Conservation (phyloP, 1,140 invertebrate genomes). For the Adelges cooleyi region DNA sequence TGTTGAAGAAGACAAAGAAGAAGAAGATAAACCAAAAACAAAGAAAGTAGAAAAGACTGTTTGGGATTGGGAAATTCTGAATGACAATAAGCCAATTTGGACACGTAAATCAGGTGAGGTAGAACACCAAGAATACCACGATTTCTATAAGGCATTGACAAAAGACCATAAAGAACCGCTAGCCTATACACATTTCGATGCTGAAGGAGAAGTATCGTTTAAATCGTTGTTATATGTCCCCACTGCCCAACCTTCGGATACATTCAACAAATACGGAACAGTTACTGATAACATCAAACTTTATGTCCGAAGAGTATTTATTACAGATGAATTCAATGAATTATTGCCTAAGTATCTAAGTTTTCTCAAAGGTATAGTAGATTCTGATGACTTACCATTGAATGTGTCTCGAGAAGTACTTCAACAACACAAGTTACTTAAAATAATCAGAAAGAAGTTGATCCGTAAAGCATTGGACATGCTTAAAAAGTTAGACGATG, state of each 20-base stretch:
- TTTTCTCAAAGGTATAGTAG: constrained; percentile 92
- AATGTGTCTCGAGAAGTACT: constrained; percentile 97
- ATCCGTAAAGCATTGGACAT: constrained; percentile 95
- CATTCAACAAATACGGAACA: constrained; percentile 90
- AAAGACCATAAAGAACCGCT: constrained; percentile 82
- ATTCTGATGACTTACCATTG: constrained; percentile 97
- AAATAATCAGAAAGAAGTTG: constrained; percentile 98
- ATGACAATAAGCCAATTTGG: constrained; percentile 96
- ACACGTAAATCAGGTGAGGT: constrained; percentile 82
- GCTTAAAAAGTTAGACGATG: constrained; percentile 91
- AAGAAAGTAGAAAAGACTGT: constrained; percentile 92
- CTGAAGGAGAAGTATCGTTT: constrained; percentile 98
- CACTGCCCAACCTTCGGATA: constrained; percentile 75
- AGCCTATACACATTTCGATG: constrained; percentile 86
- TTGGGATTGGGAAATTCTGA: constrained; percentile 96
- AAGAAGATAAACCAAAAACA: constrained; percentile 74
- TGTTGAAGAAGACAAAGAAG: constrained; percentile 50
- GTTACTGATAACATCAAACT: constrained; percentile 91
- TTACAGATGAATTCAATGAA: constrained; percentile 98
- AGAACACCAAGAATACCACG: constrained; percentile 74
- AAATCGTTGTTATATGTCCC: constrained; percentile 92
- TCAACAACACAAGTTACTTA: constrained; percentile 97
- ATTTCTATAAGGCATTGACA: constrained; percentile 89
- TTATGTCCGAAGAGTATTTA: constrained; percentile 94
- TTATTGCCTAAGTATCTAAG: constrained; percentile 97